Evolutionary conservation across 2,888 invertebrate genomes (phyloP), one percentile per base, ranked within the genome.

Genomic region (Abscondita cerata): DNA sequence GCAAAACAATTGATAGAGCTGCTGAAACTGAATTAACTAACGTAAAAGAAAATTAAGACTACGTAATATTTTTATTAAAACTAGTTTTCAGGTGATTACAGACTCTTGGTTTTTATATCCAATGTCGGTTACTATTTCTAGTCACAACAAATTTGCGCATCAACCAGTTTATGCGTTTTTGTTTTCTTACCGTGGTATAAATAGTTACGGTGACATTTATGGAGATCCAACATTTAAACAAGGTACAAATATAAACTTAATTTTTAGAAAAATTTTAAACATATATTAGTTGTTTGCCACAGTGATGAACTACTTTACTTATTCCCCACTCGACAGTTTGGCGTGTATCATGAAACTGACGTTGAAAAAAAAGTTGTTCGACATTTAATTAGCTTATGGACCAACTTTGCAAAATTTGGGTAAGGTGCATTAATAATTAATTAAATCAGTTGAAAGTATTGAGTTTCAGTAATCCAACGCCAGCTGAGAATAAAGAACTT

Each of bases 361-460:
- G 9, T 13, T 11, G 44, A 44, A 6, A 18, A 18, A 15, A 18
- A 19, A 44, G 44, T 18, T 5, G 44, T 44, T 3, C 2, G 19
- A 44, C 16, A n/a, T 9, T 18, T 19, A 18, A 15, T 18, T 1
- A 44, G n/a, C 2, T 18, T 44, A 18, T 44, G 44, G 44, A 44
- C 44, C 6, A 44, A 44, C 31, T 57, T 57, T 51, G 57, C 57
- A 18, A 41, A 41, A 31, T 15, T 16, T 8, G 57, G 57, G 57
- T 57, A 41, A 12, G 41, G n/a, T 36, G 11, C 36, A 36, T n/a
- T 36, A 36, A 36, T 36, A 11, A n/a, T 36, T 36, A 12, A 36
- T 36, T 5, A n/a, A 44, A 11, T 48, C 25, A 13, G 8, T 20
- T 55, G n/a, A n/a, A n/a, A n/a, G n/a, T n/a, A n/a, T n/a, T n/a